Evolutionary conservation across 2,113 vertebrate species (phyloP).

Genomic region (Toxostoma redivivum): DNA sequence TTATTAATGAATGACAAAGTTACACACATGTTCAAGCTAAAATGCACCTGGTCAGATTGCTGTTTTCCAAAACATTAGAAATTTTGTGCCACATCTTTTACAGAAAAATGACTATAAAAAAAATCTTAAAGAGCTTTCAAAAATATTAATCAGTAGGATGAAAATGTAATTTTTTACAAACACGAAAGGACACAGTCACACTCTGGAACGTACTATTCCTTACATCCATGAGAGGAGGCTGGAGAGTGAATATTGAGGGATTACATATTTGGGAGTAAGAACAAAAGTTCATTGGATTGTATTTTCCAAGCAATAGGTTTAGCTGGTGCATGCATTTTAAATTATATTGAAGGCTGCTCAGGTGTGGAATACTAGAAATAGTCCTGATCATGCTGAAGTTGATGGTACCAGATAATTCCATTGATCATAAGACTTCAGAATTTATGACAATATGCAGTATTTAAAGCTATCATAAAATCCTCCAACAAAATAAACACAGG

Average conservation of each 20-base stretch:
- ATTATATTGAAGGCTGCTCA: not conserved
- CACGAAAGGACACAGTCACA: not conserved
- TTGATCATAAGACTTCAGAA: not conserved
- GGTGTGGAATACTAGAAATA: not conserved
- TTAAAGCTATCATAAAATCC: not conserved
- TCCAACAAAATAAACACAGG: not conserved
- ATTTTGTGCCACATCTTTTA: not conserved
- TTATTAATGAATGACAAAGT: not conserved
- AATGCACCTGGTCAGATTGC: not conserved
- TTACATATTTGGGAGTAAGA: not conserved
- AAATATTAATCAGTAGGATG: not conserved
- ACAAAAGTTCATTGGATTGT: not conserved
- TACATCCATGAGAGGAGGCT: not conserved
- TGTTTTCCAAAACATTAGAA: not conserved
- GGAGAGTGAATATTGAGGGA: not conserved
- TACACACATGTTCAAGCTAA: not conserved
- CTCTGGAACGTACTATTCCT: not conserved
- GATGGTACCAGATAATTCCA: not conserved
- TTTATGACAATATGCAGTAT: not conserved
- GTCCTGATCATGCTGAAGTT: not conserved
- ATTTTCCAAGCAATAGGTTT: not conserved
- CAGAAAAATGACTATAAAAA: not conserved
- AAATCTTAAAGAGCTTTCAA: not conserved
- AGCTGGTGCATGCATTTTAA: not conserved
- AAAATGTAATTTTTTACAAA: not conserved